Evolutionary conservation across 2,888 invertebrate species (phyloP), one percentile per base, ranked within the genome.

Genomic region (Orthosia gothica): DNA sequence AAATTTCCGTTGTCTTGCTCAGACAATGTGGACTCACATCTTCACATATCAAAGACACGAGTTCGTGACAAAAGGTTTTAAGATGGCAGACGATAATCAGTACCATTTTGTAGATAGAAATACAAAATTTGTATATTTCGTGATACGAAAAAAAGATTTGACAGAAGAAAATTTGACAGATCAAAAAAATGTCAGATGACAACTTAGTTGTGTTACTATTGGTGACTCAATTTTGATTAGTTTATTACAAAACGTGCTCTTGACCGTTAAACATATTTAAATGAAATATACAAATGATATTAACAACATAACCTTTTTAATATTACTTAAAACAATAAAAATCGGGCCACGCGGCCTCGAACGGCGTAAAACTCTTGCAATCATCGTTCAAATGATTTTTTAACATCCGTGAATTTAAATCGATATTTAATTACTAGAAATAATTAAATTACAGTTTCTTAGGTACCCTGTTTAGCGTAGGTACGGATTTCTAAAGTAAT

Each of bases 241-340:
- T 61, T 73, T 72, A 85, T 76, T 75, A 77, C 18, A 32, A 83
- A 87, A 87, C 75, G 62, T 77, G 63, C 15, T 68, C 62, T 76
- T 45, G 61, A 73, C 67, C 18, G 20, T 57, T 84, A 66, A 85
- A 76, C 54, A 76, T 79, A 81, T 71, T 77, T 55, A 59, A 82
- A 87, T 81, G 84, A 84, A 87, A 82, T 83, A 83, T 87, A 86
- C 82, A 85, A 82, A 84, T 80, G 77, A 79, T 78, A 83, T 80
- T 79, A 83, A 79, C 81, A 79, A 83, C 68, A 70, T 85, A 77
- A 85, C 54, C 70, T 80, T 72, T 66, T 59, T 77, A 32, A 23
- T 71, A 61, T 68, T 82, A 65, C 59, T 69, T 71, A 76, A 49
- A 75, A 82, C 66, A 70, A 84, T 82, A 50, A 70, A 82, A 80